Evolutionary conservation across 2,113 vertebrate species (phyloP), one percentile per base, ranked within the genome.

Genomic region (Ivindomyrus marchei): DNA sequence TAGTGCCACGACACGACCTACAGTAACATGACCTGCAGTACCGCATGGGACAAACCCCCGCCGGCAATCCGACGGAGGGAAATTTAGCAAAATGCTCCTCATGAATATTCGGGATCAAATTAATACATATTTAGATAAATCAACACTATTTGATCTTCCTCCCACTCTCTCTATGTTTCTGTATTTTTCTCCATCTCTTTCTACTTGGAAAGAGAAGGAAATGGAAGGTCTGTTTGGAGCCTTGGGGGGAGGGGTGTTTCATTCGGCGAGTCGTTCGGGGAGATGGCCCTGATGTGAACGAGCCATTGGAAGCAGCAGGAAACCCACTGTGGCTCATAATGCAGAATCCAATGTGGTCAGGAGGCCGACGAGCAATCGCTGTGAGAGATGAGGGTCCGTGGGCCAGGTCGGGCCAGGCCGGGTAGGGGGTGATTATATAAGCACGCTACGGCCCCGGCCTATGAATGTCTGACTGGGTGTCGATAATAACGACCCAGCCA

Each of bases 51-150:
- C 56, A 85, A 31, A 31, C 45, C n/a, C 70, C 27, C 5, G 5
- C 21, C 36, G 24, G 13, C 56, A 45, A 52, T 31, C 53, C n/a
- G 15, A 85, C 53, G 46, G 4, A 58, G 77, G 15, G 47, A 49
- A 36, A 90, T 47, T 85, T 85, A 2, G 27, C 42, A 31, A 47
- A 87, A 85, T 86, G 11, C 39, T 17, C 52, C 45, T 86, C 1
- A 50, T 87, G 83, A 90, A 90, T 90, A 90, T 87, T 87, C 58
- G 24, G 7, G 9, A 8, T 39, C 27, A 31, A 49, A 90, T 87
- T 52, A 90, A 74, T 90, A 46, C 21, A 87, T 90, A 74, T 90
- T 87, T 87, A 86, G 87, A 49, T 70, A 86, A 39, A 58, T 46
- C 2, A 56, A 49, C 31, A 19, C 4, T 87, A 56, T 87, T 86